Evolutionary conservation across 2,888 invertebrate species (phyloP), one percentile per base, ranked within the genome.

Genomic region (Morinoia aosen): DNA sequence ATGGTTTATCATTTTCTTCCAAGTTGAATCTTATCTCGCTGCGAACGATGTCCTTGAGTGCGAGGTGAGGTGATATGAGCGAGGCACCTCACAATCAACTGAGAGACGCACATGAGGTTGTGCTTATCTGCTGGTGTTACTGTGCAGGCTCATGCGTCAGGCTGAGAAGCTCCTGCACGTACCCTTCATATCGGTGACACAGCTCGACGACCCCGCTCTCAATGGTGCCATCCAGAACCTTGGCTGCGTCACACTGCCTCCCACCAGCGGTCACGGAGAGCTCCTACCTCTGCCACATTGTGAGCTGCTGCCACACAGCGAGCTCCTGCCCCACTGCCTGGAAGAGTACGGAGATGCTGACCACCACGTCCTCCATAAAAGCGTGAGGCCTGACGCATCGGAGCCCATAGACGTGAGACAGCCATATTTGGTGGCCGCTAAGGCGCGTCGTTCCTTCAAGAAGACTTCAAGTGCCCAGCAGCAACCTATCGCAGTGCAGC

Each of bases 311-410:
- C 95, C 95, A 12, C 95, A 95, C 95, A 64, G 61, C 95, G 95
- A 61, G 64, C 64, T 61, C 39, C 48, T 95, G 64, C 95, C 95
- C 33, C 95, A 95, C 64, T 95, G 61, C 95, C 57, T 61, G n/a
- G 96, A 96, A 40, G 96, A 96, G 48, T 96, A 96, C 58, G 96
- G 96, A 7, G 96, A 96, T 94, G 96, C 94, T n/a, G 96, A 96
- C 33, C 96, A 96, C 76, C 96, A 96, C 91, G 96, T 96, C 48
- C 95, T 96, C 57, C 95, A 96, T 94, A 96, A 96, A 95, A 96
- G 96, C 91, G 96, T 96, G 58, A 14, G 64, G 64, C 95, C 95
- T 11, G 95, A 95, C 64, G 33, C 95, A 19, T n/a, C 58, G 10
- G 64, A 25, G 39, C 39, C 95, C 64, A 95, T 95, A n/a, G 95